phyloP scores from a whole-genome alignment of 2,113 vertebrate genomes.

The Eidolon helvum region DNA sequence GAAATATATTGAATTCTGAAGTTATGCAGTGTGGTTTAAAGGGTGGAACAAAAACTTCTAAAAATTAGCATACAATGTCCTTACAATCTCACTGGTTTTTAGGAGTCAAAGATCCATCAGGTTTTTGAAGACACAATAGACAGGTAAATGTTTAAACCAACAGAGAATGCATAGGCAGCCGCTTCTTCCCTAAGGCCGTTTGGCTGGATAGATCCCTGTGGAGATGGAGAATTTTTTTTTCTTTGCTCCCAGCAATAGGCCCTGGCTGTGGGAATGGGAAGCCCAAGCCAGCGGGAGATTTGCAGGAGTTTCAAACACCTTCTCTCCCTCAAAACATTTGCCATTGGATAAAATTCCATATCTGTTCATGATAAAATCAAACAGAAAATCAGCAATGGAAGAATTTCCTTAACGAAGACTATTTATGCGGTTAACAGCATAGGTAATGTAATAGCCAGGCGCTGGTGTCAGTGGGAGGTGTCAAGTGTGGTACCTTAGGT shows the following conservation, averaged over 20 bases:
- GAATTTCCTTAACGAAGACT: background rate
- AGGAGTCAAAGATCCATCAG: background rate
- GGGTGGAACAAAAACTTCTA: background rate
- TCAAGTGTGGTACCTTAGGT: background rate
- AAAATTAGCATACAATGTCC: background rate
- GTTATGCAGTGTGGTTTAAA: background rate
- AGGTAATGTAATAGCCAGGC: background rate
- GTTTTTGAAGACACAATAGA: background rate
- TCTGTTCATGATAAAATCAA: background rate
- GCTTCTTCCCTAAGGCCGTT: background rate
- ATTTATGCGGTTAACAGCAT: background rate
- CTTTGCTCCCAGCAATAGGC: background rate
- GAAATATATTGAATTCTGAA: background rate
- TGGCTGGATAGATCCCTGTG: background rate
- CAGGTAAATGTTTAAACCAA: background rate
- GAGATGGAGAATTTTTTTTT: background rate
- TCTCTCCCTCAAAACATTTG: background rate
- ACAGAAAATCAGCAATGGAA: background rate
- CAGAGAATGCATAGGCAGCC: background rate
- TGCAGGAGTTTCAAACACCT: background rate
- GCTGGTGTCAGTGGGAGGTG: background rate
- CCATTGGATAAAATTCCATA: background rate
- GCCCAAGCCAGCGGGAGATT: background rate
- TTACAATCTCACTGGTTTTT: background rate
- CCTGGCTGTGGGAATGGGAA: background rate